Base-by-base conservation (phyloP, 64 coral and sea anemone genomes). In the Montipora foliosa region DNA sequence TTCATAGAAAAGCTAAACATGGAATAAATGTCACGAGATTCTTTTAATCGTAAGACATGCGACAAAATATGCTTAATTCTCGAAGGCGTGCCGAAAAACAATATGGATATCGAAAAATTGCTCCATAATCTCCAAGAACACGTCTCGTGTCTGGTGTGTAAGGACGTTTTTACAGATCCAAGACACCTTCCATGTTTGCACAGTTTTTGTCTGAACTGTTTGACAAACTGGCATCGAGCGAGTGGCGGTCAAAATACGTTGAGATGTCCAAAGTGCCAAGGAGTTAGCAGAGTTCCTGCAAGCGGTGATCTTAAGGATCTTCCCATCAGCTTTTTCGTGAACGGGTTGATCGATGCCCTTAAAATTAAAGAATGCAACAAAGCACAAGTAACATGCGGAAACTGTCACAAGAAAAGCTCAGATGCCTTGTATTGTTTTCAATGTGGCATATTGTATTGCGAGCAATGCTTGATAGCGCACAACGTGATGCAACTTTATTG, bases 181-280 rank as follows among this genome's bases (percentile, higher is more conserved):
- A 22, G 22, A 22, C 22, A 22, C 22, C 22, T 22, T 44, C 61
- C 2, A 16, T 87, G 84, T 74, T 60, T 87, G 15, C 84, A 87
- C 37, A 87, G 25, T 71, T 87, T 67, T 13, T 87, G 84, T 71
- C 48, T 48, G 10, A n/a, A 19, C 12, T 87, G 84, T 21, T 71
- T 87, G 14, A 7, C 6, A 4, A 47, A 45, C 15, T 87, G 84
- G 64, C 16, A 74, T 25, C 22, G 22, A 22, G 22, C 22, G 22
- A 22, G 22, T 22, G 22, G 22, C 22, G 22, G 22, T 22, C 22
- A 22, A 22, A 22, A 66, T 16, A 12, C 61, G 15, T 3, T 66
- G 9, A 16, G 15, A 8, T 66, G 5, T 16, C 10, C 61, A 3
- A 66, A 66, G 15, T 66, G 61, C 61, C 8, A 16, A 66, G 15